Conservation (phyloP, 2,888 invertebrate species). For the Spatulosminthurus flaviceps region DNA sequence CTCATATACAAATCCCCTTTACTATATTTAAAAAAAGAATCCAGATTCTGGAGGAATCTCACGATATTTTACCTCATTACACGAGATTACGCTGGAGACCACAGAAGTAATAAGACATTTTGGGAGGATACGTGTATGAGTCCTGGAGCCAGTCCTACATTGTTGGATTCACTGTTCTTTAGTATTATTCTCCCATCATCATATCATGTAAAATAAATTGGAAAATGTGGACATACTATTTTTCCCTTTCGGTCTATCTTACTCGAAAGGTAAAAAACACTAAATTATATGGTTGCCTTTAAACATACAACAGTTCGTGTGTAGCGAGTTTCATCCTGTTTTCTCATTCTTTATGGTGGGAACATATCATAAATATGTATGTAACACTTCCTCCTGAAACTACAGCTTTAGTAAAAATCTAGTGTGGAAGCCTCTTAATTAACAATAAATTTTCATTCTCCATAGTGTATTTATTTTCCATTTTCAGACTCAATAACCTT, state of each 20-base stretch:
- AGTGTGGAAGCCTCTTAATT: too few species aligned
- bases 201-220: slow-evolving; percentile 13
- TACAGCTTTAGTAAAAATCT: too few species aligned
- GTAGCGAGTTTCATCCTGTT: not conserved
- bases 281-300: slow-evolving; percentile 11
- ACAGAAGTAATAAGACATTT: not conserved
- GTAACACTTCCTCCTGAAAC: too few species aligned
- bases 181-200: not conserved
- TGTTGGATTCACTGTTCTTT: not conserved
- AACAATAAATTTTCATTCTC: too few species aligned
- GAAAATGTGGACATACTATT: not conserved
- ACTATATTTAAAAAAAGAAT: not conserved
- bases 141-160: not conserved
- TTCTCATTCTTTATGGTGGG: not conserved
- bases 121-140: not conserved
- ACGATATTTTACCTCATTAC: slow-evolving; percentile 28
- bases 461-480: too few species aligned
- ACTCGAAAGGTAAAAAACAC: not conserved
- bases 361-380: too few species aligned
- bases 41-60: slow-evolving; percentile 4
- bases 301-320: slow-evolving; percentile 18
- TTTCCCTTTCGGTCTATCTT: not conserved
- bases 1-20: too few species aligned
- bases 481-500: too few species aligned
- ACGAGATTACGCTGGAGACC: not conserved